Conservation (phyloP, 2,888 invertebrate species). For the Lobophora halterata region DNA sequence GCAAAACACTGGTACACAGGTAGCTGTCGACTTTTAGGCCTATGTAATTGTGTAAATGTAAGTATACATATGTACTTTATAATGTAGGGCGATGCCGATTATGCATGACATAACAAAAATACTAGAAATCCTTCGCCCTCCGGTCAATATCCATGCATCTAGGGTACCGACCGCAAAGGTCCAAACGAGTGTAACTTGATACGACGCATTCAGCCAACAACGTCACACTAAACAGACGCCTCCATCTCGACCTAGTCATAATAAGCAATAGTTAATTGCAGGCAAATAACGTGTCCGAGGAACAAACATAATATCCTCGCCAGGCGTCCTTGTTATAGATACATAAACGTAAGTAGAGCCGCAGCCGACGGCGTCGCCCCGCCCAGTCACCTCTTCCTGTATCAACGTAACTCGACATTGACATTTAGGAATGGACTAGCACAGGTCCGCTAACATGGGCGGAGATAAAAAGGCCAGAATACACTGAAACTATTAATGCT, state of each 20-base stretch:
- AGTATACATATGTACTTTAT: too few species aligned
- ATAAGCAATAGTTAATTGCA: conserved; percentile 21
- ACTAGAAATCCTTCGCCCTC: conserved; percentile 22
- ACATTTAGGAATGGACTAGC: conserved; percentile 53
- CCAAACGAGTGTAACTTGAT: conserved; percentile 32
- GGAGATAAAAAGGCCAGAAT: conserved; percentile 44
- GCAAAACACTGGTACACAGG: too few species aligned
- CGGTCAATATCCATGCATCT: conserved; percentile 33
- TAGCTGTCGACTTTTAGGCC: too few species aligned
- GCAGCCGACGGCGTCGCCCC: conserved; percentile 40
- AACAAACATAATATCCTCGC: conserved; percentile 37
- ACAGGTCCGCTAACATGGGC: conserved; percentile 42
- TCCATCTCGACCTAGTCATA: conserved; percentile 20
- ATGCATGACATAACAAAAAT: conserved; percentile 22
- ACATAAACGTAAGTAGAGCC: conserved; percentile 36
- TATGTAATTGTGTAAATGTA: too few species aligned
- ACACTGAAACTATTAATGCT: conserved; percentile 40
- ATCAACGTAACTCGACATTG: conserved; percentile 61
- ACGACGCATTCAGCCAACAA: conserved; percentile 15
- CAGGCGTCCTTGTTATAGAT: conserved; percentile 56
- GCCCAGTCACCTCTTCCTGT: conserved; percentile 64
- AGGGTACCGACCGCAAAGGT: conserved; percentile 32
- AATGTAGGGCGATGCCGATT: too few species aligned
- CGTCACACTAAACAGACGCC: conserved; percentile 23
- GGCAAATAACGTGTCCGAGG: conserved; percentile 20